Conservation (phyloP, 2,797 vertebrate species). For the Ciconia nigra region DNA sequence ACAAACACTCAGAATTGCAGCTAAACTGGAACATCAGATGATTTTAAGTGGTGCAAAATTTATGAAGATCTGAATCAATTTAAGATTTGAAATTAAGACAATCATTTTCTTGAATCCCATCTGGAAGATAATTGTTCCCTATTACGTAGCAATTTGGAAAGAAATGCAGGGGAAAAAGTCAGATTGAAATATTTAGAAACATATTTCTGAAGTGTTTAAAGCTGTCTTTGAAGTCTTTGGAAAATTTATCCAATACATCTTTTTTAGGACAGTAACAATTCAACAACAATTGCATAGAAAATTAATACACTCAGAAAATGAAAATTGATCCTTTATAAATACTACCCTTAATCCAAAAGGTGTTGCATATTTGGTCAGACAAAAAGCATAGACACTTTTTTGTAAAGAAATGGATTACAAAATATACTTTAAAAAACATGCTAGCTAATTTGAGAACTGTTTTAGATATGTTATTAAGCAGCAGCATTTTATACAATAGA, state of each 20-base stretch:
- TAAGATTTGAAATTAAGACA: conserved; percentile 22
- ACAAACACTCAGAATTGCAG: background rate
- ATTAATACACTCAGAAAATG: conserved; percentile 48
- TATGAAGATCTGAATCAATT: background rate
- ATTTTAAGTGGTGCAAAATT: background rate
- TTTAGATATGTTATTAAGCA: conserved; percentile 76
- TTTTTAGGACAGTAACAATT: conserved; percentile 24
- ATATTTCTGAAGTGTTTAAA: conserved; percentile 3
- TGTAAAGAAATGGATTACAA: conserved; percentile 71
- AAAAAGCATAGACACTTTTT: conserved; percentile 63
- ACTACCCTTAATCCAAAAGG: conserved; percentile 55
- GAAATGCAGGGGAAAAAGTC: background rate
- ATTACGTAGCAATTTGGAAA: conserved; percentile 35
- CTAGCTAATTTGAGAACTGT: conserved; percentile 73
- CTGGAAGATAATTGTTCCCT: conserved; percentile 1
- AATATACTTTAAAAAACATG: conserved; percentile 72
- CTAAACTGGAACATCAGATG: background rate
- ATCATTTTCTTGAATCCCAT: background rate
- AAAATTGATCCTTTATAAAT: conserved; percentile 73
- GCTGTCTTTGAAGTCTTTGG: conserved; percentile 44
- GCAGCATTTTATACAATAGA: conserved; percentile 83
- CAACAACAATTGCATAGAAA: conserved; percentile 57
- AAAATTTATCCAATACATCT: conserved; percentile 27
- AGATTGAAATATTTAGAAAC: conserved; percentile 33
- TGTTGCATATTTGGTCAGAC: conserved; percentile 60